Percentiles rank a stretch among this genome's conserved stretches.
Evolutionary conservation across 92 coral and sea anemone species (phyloP).

Genomic region (Paragorgia papillata): DNA sequence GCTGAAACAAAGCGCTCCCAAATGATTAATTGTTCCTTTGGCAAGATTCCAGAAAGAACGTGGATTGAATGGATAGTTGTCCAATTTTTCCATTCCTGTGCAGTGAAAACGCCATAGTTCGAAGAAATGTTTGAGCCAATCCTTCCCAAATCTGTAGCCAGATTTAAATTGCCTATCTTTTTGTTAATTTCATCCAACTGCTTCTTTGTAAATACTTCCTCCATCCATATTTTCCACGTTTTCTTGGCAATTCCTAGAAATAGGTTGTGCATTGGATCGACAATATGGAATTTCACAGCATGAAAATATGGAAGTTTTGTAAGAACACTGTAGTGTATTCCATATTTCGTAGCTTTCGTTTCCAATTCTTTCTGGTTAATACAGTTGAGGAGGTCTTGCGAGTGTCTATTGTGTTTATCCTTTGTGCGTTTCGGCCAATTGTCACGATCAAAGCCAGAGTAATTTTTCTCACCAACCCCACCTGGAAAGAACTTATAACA

Average conservation of each 20-base stretch:
- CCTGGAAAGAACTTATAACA: constrained; percentile 40
- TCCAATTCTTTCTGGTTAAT: not conserved
- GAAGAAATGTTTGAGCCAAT: constrained; percentile 14
- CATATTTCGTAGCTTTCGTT: not conserved
- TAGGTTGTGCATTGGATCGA: constrained; percentile 25
- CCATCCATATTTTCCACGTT: not conserved
- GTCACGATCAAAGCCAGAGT: constrained; percentile 25
- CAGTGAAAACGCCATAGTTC: constrained; percentile 9
- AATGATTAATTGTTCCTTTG: constrained; percentile 19
- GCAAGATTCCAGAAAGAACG: constrained; percentile 51
- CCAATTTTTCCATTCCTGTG: constrained; percentile 62
- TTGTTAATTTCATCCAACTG: not conserved
- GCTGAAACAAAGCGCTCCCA: constrained; percentile 62
- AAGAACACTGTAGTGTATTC: constrained; percentile 13
- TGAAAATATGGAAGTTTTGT: not conserved
- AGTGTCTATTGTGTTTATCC: constrained; percentile 5
- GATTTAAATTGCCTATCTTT: not conserved
- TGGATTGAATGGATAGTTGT: constrained; percentile 47
- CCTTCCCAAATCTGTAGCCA: not conserved
- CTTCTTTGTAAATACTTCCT: not conserved
- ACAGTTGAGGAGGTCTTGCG: not conserved
- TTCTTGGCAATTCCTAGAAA: constrained; percentile 5
- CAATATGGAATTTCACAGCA: not conserved
- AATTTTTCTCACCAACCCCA: constrained; percentile 20
- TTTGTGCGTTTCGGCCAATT: constrained; percentile 16